phyloP scores from a whole-genome alignment of 92 coral and sea anemone species.

The Blastomussa wellsi region DNA sequence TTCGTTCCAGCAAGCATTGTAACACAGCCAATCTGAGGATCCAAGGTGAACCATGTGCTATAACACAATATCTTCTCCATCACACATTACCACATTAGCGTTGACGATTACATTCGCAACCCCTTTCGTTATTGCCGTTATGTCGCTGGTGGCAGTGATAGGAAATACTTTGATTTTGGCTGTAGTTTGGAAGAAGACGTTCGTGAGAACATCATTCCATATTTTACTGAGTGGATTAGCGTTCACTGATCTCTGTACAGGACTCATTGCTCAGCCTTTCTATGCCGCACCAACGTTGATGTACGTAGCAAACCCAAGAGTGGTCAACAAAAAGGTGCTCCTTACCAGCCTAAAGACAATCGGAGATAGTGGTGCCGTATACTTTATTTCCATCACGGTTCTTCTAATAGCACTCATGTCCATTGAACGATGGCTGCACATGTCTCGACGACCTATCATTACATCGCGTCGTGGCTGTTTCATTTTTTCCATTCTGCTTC shows the following conservation, averaged over 20 bases:
- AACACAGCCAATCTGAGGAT: too few relatives aligned
- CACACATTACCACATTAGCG: too few relatives aligned
- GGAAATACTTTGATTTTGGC: conserved; percentile 23
- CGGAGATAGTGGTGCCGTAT: background rate
- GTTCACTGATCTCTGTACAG: conserved; percentile 7
- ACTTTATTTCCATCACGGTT: background rate
- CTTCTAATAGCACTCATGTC: conserved; percentile 3
- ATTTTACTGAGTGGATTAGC: conserved; percentile 12
- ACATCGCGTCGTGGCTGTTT: background rate
- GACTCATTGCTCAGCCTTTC: conserved; percentile 10
- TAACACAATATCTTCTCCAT: too few relatives aligned
- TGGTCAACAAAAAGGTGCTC: background rate
- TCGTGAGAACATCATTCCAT: conserved; percentile 11
- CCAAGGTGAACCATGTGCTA: too few relatives aligned
- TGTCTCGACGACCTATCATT: conserved; percentile 13
- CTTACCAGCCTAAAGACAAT: background rate
- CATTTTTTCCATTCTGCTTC: background rate
- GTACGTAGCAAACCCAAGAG: background rate
- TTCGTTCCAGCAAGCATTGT: too few relatives aligned
- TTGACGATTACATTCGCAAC: background rate
- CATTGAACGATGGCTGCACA: conserved; percentile 32
- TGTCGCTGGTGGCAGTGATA: conserved; percentile 13
- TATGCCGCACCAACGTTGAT: background rate
- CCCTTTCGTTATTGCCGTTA: background rate
- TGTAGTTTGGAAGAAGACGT: too few relatives aligned